These are phyloP conservation scores for Nasonovia ribisnigri DNA, from an alignment of 2,888 invertebrate species.

Conservation along the genomic window DNA sequence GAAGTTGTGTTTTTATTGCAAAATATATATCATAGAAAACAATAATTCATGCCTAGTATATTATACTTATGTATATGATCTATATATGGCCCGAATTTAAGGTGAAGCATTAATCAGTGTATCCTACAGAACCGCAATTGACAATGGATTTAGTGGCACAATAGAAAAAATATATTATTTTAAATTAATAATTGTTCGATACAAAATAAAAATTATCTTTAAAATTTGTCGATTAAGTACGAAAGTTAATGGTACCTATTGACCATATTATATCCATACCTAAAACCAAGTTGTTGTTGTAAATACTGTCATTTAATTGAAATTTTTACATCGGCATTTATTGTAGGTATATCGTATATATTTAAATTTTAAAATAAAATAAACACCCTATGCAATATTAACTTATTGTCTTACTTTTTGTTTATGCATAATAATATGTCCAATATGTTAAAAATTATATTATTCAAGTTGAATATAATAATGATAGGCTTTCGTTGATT, in stretches of 20 bases:
- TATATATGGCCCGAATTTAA: neutral
- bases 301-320: neutral
- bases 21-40: neutral
- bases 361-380: neutral
- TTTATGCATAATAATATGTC: neutral
- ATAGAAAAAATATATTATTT: neutral
- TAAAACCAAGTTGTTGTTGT: neutral
- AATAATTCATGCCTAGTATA: neutral
- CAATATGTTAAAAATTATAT: neutral
- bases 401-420: neutral
- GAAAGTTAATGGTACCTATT: neutral
- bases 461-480: neutral
- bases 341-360: neutral
- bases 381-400: neutral
- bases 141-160: neutral
- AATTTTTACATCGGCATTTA: neutral
- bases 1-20: neutral
- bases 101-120: neutral
- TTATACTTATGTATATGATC: neutral
- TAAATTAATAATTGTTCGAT: neutral
- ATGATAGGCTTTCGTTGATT: neutral
- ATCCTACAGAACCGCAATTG: neutral
- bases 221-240: neutral
- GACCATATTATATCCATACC: neutral
- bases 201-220: neutral